These are phyloP conservation scores for Dendrolimus pini DNA, from an alignment of 2,888 invertebrate genomes.

Conservation along the genomic window DNA sequence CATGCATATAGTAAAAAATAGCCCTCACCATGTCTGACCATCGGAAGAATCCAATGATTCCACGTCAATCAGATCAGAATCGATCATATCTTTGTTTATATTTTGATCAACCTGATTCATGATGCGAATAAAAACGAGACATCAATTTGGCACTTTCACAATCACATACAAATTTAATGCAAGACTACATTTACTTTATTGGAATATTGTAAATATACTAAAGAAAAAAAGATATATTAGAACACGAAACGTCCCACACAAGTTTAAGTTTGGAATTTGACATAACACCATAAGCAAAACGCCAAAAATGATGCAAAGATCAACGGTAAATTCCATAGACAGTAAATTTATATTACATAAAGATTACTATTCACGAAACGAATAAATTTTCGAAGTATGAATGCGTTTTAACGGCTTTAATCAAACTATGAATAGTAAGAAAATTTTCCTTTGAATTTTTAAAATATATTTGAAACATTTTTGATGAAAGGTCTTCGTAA, in stretches of 20 bases:
- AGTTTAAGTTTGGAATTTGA: slow-evolving; percentile 70
- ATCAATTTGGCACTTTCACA: slow-evolving; percentile 71
- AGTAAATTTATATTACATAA: slow-evolving; percentile 3
- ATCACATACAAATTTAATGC: slow-evolving; percentile 55
- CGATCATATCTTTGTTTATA: slow-evolving; percentile 75
- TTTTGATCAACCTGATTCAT: slow-evolving; percentile 71
- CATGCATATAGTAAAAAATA: background rate
- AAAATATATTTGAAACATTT: too few species aligned
- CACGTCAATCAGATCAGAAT: slow-evolving; percentile 75
- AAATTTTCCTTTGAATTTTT: too few species aligned
- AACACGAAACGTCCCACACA: slow-evolving; percentile 59
- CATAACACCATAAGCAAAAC: slow-evolving; percentile 47
- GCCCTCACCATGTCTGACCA: slow-evolving; percentile 78
- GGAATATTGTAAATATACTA: slow-evolving; percentile 53
- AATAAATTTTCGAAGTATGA: too few species aligned
- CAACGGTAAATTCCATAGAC: slow-evolving; percentile 57
- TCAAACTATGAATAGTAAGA: too few species aligned
- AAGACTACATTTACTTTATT: slow-evolving; percentile 54
- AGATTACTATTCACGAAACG: background rate
- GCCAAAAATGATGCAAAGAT: slow-evolving; percentile 39
- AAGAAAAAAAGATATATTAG: slow-evolving; percentile 52
- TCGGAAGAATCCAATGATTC: slow-evolving; percentile 72
- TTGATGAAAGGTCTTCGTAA: too few species aligned
- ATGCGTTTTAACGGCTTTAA: too few species aligned
- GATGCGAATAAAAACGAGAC: slow-evolving; percentile 52